Percentiles rank a stretch among this genome's conserved stretches.
Evolutionary conservation across 1,140 invertebrate species (phyloP).

Genomic region (Condylostylus longicornis): DNA sequence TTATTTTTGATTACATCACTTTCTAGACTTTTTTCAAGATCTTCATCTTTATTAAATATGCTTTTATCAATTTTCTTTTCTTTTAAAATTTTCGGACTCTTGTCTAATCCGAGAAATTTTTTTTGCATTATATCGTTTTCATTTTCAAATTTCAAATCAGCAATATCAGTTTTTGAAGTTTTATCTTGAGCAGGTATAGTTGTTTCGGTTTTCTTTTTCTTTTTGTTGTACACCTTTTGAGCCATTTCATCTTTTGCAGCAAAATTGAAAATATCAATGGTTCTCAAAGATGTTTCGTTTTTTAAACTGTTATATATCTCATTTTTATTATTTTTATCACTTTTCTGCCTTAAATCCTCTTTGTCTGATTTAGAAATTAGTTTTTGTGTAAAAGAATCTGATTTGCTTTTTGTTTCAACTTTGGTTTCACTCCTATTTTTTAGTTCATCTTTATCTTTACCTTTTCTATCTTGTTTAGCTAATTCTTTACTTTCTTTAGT

Average conservation of each 20-base stretch:
- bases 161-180: background rate
- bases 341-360: background rate
- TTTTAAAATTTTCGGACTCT: too few relatives aligned
- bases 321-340: background rate
- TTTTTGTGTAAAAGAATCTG: background rate
- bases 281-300: background rate
- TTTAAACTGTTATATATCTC: too few relatives aligned
- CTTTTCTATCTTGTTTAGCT: constrained; percentile 7
- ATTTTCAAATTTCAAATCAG: background rate
- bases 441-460: constrained; percentile 6
- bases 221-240: background rate
- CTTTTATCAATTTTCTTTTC: too few relatives aligned
- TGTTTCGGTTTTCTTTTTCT: background rate
- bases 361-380: background rate
- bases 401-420: background rate
- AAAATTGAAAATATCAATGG: background rate
- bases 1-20: background rate
- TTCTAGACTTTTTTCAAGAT: background rate
- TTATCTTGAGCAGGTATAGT: background rate
- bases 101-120: background rate
- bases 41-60: too few relatives aligned
- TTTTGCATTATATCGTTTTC: background rate
- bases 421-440: constrained; percentile 1
- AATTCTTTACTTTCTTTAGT: constrained; percentile 4
- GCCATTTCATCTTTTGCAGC: background rate